A percentile compares a stretch with the other conserved stretches of the same genome.
Evolutionary conservation across 2,888 invertebrate species (phyloP).

Genomic region (Phoenoteleia sp.): DNA sequence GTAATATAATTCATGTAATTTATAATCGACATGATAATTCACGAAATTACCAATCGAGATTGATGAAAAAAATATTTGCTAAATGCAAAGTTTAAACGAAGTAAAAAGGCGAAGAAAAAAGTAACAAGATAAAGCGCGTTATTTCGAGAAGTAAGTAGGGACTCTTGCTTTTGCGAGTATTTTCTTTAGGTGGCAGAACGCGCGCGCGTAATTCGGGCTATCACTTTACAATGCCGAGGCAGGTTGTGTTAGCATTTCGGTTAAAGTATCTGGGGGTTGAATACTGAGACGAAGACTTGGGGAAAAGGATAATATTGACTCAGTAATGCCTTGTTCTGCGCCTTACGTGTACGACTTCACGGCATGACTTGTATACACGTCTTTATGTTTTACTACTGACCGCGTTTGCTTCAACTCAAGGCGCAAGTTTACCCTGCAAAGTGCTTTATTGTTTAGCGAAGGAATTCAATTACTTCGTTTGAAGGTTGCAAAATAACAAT

Average conservation of each 20-base stretch:
- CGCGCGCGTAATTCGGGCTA: slow-evolving; percentile 80
- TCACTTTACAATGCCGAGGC: slow-evolving; percentile 78
- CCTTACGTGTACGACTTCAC: slow-evolving; percentile 39
- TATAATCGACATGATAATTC: no score
- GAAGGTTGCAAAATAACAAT: slow-evolving; percentile 1
- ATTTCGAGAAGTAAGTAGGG: slow-evolving; percentile 2
- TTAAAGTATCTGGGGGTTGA: slow-evolving; percentile 57
- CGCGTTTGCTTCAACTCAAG: slow-evolving; percentile 41
- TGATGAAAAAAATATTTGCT: no score
- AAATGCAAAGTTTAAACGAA: background rate
- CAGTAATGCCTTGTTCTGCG: slow-evolving; percentile 74
- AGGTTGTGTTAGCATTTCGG: slow-evolving; percentile 47
- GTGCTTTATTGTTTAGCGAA: slow-evolving; percentile 35
- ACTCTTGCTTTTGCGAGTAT: slow-evolving; percentile 28
- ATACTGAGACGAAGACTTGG: slow-evolving; percentile 47
- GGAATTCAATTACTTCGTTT: slow-evolving; percentile 46
- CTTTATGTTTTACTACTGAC: slow-evolving; percentile 63
- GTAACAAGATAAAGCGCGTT: background rate
- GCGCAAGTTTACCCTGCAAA: slow-evolving; percentile 47
- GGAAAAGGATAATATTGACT: slow-evolving; percentile 81
- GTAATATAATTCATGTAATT: no score
- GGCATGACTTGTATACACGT: slow-evolving; percentile 54
- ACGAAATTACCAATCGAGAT: no score
- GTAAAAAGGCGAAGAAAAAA: slow-evolving; percentile 33
- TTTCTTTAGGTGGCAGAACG: slow-evolving; percentile 67